Evolutionary conservation across 2,797 vertebrate species (phyloP), one percentile per base, ranked within the genome.

Genomic region (Peromyscus melanophrys): DNA sequence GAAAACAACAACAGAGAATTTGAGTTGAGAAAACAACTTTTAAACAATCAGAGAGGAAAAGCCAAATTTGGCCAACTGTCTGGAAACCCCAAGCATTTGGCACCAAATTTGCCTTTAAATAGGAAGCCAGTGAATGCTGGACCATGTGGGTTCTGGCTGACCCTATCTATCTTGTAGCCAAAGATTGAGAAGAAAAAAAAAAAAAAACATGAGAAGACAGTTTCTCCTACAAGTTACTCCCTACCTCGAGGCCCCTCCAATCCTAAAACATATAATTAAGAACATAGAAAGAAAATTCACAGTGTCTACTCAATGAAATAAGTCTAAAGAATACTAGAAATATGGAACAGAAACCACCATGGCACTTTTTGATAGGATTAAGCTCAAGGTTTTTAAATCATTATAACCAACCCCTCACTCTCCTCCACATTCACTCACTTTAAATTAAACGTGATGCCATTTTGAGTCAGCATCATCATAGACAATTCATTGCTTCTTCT

Each of bases 21-120:
- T 76, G 73, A 63, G 31, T 55, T 59, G 77, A 92, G 69, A 85
- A 86, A 94, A 84, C 34, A 92, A 97, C 89, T 93, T 97, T 97
- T 75, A 93, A 93, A 84, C 4, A 61, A 43, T 17, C 14, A 69
- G 10, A 61, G 31, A 27, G 93, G 82, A 59, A 55, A 95, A 61
- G 4, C 12, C 67, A 95, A 96, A 96, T 29, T n/a, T 27, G 29
- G 71, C 59, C 94, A 94, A 92, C 67, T 46, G 81, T 0, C 87
- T 43, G 69, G 87, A 94, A 87, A 85, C 37, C 87, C 59, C 61
- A 78, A 82, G 34, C 94, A 93, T 83, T 82, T 57, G 94, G 52
- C n/a, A 88, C 59, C 61, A 82, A 57, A 80, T 92, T 81, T 90
- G 82, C 73, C 86, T 85, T 89, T 55, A 71, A 71, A 90, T 27